These are phyloP conservation scores for Arctopsyche grandis DNA, from an alignment of 1,140 invertebrate genomes.

Conservation along the genomic window DNA sequence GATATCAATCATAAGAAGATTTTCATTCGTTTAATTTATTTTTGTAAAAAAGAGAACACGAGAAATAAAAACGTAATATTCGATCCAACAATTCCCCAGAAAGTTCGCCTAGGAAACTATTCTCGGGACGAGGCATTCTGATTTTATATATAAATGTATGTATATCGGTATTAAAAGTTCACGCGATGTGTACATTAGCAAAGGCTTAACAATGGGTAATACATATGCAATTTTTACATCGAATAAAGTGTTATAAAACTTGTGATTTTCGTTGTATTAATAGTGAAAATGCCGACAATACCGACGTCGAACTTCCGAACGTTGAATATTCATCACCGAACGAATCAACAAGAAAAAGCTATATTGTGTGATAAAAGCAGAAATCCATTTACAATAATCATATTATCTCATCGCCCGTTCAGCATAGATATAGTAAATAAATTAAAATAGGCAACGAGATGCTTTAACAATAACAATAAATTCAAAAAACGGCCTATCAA, in stretches of 20 bases:
- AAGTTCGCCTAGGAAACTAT: no score
- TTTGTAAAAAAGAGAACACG: no score
- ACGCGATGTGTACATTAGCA: conserved; percentile 34
- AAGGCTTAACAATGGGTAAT: conserved; percentile 7
- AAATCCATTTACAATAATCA: no score
- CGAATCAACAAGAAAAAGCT: no score
- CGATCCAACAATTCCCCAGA: no score
- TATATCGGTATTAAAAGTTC: conserved; percentile 25
- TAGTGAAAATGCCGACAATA: not conserved
- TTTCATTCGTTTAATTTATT: not conserved
- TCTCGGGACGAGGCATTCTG: no score
- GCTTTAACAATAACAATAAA: not conserved
- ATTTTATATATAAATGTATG: no score
- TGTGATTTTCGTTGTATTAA: not conserved
- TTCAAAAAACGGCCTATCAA: no score
- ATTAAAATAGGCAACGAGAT: not conserved
- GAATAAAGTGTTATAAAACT: conserved; percentile 12
- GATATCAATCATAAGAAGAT: not conserved
- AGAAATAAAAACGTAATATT: no score
- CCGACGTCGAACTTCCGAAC: not conserved
- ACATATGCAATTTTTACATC: not conserved
- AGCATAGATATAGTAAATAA: no score
- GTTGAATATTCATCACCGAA: not conserved
- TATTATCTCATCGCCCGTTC: no score
- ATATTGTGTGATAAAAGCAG: no score